Percentiles rank a stretch among this genome's conserved stretches.
These are phyloP conservation scores for Pammene fasciana DNA, from an alignment of 2,888 invertebrate species.

Conservation along the genomic window DNA sequence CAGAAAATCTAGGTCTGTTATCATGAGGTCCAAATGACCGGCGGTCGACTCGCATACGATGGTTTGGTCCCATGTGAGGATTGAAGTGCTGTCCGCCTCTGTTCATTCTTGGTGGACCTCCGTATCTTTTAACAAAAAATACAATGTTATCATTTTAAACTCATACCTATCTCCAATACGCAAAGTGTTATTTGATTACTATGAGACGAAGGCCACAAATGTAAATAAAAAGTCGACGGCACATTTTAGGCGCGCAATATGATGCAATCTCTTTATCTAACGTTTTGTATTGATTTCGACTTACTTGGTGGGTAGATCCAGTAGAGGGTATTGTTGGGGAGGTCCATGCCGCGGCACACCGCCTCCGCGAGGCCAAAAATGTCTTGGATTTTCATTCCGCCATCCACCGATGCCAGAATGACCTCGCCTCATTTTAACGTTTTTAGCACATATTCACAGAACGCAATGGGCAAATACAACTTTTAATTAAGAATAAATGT, in stretches of 20 bases:
- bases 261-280: slow-evolving; percentile 48
- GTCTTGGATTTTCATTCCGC: slow-evolving; percentile 73
- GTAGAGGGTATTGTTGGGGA: slow-evolving; percentile 55
- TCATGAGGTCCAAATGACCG: slow-evolving; percentile 53
- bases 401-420: slow-evolving; percentile 73
- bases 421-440: slow-evolving; percentile 77
- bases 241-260: slow-evolving; percentile 59
- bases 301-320: slow-evolving; percentile 62
- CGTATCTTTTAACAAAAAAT: slow-evolving; percentile 25
- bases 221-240: slow-evolving; percentile 29
- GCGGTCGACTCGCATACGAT: slow-evolving; percentile 51
- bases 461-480: slow-evolving; percentile 42
- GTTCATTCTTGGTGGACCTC: slow-evolving; percentile 50
- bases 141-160: neutral
- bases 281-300: slow-evolving; percentile 18
- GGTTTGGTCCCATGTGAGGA: slow-evolving; percentile 50
- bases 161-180: neutral
- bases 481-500: slow-evolving; percentile 40
- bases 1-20: slow-evolving; percentile 39
- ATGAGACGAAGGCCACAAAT: slow-evolving; percentile 3
- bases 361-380: slow-evolving; percentile 70
- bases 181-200: neutral
- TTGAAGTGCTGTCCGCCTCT: slow-evolving; percentile 54
- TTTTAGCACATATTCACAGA: slow-evolving; percentile 61
- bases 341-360: slow-evolving; percentile 65